These are phyloP conservation scores for Toxotes lorentzi DNA, from an alignment of 2,797 vertebrate species.

Conservation along the genomic window DNA sequence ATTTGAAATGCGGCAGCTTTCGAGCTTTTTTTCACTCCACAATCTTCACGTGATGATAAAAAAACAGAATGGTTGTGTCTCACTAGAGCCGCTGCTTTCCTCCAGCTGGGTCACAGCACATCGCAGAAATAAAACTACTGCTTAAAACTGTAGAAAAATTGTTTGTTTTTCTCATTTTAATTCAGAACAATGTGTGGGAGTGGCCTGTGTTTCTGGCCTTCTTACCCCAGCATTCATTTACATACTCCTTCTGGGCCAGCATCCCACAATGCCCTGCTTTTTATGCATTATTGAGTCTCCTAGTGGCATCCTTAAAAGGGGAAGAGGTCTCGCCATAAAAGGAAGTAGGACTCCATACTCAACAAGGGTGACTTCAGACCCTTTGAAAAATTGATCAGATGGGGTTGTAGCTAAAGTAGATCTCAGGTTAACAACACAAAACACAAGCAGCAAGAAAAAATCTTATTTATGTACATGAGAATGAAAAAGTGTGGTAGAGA, in stretches of 20 bases:
- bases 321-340: constrained; percentile 54
- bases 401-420: constrained; percentile 55
- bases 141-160: neutral
- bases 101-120: constrained; percentile 2
- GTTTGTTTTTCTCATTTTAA: neutral
- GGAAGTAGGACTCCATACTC: constrained; percentile 62
- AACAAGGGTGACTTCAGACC: constrained; percentile 73
- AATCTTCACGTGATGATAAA: neutral
- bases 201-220: constrained; percentile 22
- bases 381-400: constrained; percentile 78
- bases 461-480: constrained; percentile 13
- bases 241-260: constrained; percentile 55
- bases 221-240: constrained; percentile 39
- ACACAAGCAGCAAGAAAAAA: constrained; percentile 16
- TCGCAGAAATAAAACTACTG: neutral
- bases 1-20: constrained; percentile 27
- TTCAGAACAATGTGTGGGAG: constrained; percentile 42
- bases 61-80: neutral
- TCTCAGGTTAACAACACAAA: constrained; percentile 39
- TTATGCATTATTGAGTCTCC: constrained; percentile 75
- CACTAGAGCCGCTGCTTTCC: neutral
- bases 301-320: constrained; percentile 48
- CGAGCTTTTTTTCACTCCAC: neutral
- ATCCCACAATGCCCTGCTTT: constrained; percentile 60
- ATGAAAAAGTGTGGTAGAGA: neutral